Conservation (phyloP, 1,140 invertebrate genomes). For the Zaprionus taronus region DNA sequence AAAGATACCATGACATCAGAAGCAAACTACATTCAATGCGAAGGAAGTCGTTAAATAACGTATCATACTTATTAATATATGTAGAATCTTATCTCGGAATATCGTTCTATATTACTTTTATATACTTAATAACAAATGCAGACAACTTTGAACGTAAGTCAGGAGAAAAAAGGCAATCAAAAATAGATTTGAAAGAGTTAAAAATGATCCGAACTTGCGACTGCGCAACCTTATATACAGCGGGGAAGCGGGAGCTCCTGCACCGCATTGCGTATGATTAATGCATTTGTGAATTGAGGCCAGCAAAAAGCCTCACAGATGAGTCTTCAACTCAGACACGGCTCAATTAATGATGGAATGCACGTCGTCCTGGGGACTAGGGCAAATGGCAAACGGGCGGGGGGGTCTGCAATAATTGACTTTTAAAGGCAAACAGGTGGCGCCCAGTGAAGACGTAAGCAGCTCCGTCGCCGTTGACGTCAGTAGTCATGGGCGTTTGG, state of each 20-base stretch:
- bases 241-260: neutral
- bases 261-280: slow-evolving; percentile 59
- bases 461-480: slow-evolving; percentile 35
- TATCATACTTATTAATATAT: too few species aligned
- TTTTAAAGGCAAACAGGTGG: slow-evolving; percentile 62
- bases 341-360: slow-evolving; percentile 47
- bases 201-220: neutral
- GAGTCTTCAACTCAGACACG: slow-evolving; percentile 21
- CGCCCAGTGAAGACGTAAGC: slow-evolving; percentile 39
- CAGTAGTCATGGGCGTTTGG: slow-evolving; percentile 4
- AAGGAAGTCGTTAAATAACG: neutral
- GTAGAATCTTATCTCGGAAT: neutral
- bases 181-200: slow-evolving; percentile 32
- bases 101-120: neutral
- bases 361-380: slow-evolving; percentile 32
- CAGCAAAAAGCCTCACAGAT: slow-evolving; percentile 14
- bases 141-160: neutral
- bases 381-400: neutral
- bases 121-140: neutral
- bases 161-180: slow-evolving; percentile 26
- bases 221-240: neutral
- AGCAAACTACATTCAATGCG: neutral
- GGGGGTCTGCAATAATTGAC: slow-evolving; percentile 51
- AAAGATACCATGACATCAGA: slow-evolving; percentile 25
- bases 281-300: slow-evolving; percentile 41